Conservation (phyloP, 2,888 invertebrate genomes). For the Eupithecia centaureata region DNA sequence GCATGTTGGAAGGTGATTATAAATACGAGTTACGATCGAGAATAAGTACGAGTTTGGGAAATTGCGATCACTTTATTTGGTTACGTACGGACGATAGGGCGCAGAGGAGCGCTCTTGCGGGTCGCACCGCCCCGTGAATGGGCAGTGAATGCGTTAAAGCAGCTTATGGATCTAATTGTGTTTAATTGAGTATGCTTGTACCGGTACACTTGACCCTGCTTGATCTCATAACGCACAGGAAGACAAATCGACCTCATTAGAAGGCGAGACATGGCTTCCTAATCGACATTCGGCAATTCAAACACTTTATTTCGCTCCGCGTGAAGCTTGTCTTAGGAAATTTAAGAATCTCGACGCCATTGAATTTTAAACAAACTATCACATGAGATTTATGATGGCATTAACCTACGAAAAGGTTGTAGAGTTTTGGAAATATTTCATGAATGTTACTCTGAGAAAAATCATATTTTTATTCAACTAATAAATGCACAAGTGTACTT, state of each 20-base stretch:
- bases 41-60: too few species aligned
- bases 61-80: too few species aligned
- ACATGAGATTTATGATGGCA: slow-evolving; percentile 25
- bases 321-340: slow-evolving; percentile 50
- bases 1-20: too few species aligned
- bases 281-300: slow-evolving; percentile 71
- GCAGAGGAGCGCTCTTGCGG: too few species aligned
- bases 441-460: background rate
- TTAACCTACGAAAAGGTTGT: slow-evolving; percentile 19
- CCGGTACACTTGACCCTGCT: slow-evolving; percentile 69
- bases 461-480: background rate
- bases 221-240: slow-evolving; percentile 75
- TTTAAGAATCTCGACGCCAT: slow-evolving; percentile 46
- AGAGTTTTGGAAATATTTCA: slow-evolving; percentile 3
- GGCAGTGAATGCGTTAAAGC: too few species aligned
- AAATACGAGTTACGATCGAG: too few species aligned
- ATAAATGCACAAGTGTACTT: background rate
- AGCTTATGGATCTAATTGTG: slow-evolving; percentile 59
- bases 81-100: too few species aligned
- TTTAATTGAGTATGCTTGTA: slow-evolving; percentile 79
- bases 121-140: too few species aligned
- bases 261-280: slow-evolving; percentile 66
- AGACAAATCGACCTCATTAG: slow-evolving; percentile 78
- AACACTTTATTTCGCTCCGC: slow-evolving; percentile 61
- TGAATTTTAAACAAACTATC: slow-evolving; percentile 48